Conservation (phyloP, 1,140 invertebrate species). For the Listronotus bonariensis region DNA sequence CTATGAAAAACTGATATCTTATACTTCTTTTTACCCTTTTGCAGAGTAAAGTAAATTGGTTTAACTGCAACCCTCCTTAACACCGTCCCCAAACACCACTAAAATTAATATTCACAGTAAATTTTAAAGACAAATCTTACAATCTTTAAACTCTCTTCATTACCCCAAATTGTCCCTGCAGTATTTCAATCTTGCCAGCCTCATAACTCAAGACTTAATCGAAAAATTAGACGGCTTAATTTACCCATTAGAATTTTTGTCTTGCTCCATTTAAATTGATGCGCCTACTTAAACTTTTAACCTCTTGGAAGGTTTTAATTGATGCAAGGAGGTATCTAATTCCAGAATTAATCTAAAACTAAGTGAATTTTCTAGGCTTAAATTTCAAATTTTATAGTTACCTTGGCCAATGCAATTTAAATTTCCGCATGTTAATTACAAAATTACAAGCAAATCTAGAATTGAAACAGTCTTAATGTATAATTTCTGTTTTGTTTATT, state of each 20-base stretch:
- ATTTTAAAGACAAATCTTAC: not conserved
- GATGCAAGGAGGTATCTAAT: not conserved
- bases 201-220: slow-evolving; percentile 23
- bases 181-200: slow-evolving; percentile 20
- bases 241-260: slow-evolving; percentile 16
- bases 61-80: too few species aligned
- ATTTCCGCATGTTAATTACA: too few species aligned
- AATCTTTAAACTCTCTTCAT: slow-evolving; percentile 1
- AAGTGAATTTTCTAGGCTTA: too few species aligned
- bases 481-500: too few species aligned
- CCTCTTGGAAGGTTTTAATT: slow-evolving; percentile 24
- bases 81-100: not conserved
- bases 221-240: slow-evolving; percentile 21
- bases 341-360: too few species aligned
- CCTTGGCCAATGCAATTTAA: too few species aligned
- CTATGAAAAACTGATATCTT: too few species aligned
- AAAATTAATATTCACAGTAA: slow-evolving; percentile 1
- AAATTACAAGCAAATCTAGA: too few species aligned
- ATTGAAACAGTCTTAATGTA: too few species aligned
- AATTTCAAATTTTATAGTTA: too few species aligned
- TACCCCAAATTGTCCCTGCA: slow-evolving; percentile 5
- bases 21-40: too few species aligned
- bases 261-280: slow-evolving; percentile 6
- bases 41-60: too few species aligned
- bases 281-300: slow-evolving; percentile 9